Base-by-base conservation (phyloP, 1,140 invertebrate genomes). In the Drosophila varians region DNA sequence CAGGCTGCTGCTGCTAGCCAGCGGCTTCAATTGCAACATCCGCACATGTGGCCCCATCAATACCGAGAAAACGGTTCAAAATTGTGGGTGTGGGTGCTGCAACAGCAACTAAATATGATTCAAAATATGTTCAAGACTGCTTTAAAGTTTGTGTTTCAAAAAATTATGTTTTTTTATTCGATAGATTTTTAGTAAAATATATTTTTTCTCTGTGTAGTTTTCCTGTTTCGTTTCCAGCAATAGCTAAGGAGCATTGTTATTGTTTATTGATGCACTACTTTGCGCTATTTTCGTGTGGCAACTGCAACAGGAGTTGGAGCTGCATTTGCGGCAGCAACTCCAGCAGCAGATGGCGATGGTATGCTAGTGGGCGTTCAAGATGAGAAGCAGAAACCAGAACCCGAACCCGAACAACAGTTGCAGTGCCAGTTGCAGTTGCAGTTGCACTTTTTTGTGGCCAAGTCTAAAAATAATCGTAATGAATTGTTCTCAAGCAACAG, bases 231-330 rank as follows among this genome's bases (percentile, higher is more conserved):
- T 31, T 53, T 46, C 42, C 55, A 57, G 52, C 40, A 46, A 40
- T 42, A 61, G 14, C 31, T 19, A 62, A 64, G 77, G 77, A 56
- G 74, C 79, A 78, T 87, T 87, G 82, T 87, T 87, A 87, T 87
- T 87, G 83, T 87, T 87, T 87, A 87, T 87, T 87, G 82, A 87
- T 87, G 82, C 77, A 87, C 82, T 88, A 87, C 82, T 87, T 87
- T 86, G 80, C 82, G 82, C 82, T 87, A 87, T 86, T 86, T 86
- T 87, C 69, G 82, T 86, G 80, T 70, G 74, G 79, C 79, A 66
- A 52, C 66, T 74, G 55, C 71, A 54, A 19, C 42, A 45, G 40
- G 52, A 25, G 38, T 28, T 7, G 26, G 11, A 12, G 34, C 34
- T 12, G 34, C 46, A 47, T n/a, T n/a, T n/a, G n/a, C n/a, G n/a